Evolutionary conservation across 2,797 vertebrate genomes (phyloP).

Genomic region (Peromyscus eremicus): DNA sequence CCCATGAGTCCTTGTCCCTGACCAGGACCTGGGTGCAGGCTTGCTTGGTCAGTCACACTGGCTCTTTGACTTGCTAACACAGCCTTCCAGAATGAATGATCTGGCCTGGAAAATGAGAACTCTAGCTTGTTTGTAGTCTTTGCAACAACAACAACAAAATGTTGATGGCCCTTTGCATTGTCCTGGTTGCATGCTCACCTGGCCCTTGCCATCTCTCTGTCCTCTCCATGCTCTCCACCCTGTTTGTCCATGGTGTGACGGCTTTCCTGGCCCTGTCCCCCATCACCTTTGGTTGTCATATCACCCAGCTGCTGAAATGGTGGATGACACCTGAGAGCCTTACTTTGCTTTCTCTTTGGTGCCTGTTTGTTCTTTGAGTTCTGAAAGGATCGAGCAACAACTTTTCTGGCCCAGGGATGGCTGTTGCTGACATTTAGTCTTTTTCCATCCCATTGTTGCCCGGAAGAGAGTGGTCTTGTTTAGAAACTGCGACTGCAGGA

Average conservation of each 20-base stretch:
- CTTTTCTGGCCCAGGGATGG: not conserved
- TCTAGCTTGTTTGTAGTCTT: slow-evolving; percentile 31
- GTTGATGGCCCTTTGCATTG: slow-evolving; percentile 82
- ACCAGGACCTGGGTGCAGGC: not conserved
- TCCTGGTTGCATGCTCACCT: slow-evolving; percentile 80
- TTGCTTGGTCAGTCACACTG: not conserved
- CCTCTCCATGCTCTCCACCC: not conserved
- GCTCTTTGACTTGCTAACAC: slow-evolving; percentile 47
- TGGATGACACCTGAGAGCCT: slow-evolving; percentile 37
- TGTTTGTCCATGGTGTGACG: slow-evolving; percentile 50
- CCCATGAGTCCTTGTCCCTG: not conserved
- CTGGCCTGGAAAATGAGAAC: slow-evolving; percentile 35
- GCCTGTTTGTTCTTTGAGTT: slow-evolving; percentile 12
- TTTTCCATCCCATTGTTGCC: not conserved
- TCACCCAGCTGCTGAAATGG: slow-evolving; percentile 82
- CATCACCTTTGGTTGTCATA: not conserved
- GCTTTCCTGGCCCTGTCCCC: slow-evolving; percentile 22
- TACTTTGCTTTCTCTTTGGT: not conserved
- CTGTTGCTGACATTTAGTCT: not conserved
- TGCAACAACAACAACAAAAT: not conserved
- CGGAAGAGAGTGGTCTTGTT: not conserved
- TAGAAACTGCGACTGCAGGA: not conserved
- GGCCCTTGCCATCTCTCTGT: not conserved
- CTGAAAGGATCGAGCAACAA: not conserved
- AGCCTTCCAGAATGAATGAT: slow-evolving; percentile 7